Evolutionary conservation across 2,888 invertebrate species (phyloP), one percentile per base, ranked within the genome.

Genomic region (Pachliopta kotzebuea): DNA sequence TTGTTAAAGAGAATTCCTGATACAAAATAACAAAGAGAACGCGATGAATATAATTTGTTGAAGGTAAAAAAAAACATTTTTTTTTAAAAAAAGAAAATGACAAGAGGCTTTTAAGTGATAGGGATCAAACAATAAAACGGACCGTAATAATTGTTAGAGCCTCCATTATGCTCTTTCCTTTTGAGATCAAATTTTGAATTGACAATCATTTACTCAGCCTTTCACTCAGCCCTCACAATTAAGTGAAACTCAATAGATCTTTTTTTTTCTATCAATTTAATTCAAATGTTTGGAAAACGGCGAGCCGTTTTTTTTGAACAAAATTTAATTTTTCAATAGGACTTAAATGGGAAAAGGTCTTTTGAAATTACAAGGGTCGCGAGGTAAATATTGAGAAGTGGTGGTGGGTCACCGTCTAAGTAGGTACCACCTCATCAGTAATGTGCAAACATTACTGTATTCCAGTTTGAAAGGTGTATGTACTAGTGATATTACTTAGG

Each of bases 101-200:
- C 53, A 63, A 62, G 26, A 29, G 58, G n/a, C 37, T 29, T 58
- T 56, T 49, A 49, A 63, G 49, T 54, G 63, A 59, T 63, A 55
- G 31, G 59, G 59, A 63, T 63, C 59, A 63, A 63, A 59, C 54
- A 59, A 63, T 63, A 63, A 63, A 55, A 59, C 29, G 29, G 49
- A 4, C 20, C 54, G 31, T 21, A 55, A 59, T 59, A 59, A 63
- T 59, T 63, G 55, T 26, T 55, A 24, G 45, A 54, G 53, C 31
- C 53, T 63, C 63, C 55, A 59, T 63, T 63, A 58, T 59, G 24
- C n/a, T 29, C 50, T 54, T 54, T 63, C 26, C 54, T 45, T 59
- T 63, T 63, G 57, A 57, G 53, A 54, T 63, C 45, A 29, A 59
- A 63, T 59, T 55, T 45, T 63, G 59, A 63, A 58, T 63, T 59